Evolutionary conservation across 53 echinoderm and acorn worm genomes (phyloP).

Genomic region (Hippasteria phrygiana): DNA sequence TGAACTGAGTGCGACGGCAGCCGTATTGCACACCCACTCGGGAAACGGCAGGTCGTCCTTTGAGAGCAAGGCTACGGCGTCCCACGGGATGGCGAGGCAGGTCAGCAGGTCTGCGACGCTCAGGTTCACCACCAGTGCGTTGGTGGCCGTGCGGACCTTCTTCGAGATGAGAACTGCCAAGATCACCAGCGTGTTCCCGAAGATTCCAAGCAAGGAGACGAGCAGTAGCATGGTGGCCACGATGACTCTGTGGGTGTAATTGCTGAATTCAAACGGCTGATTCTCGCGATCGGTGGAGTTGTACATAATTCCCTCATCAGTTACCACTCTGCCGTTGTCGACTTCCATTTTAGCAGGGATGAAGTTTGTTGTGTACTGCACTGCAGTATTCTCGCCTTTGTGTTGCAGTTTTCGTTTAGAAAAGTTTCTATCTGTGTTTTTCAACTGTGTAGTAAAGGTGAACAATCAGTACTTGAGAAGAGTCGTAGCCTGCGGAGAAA

Average conservation of each 20-base stretch:
- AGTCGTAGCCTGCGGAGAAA: too few relatives aligned
- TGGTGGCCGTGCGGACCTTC: slow-evolving; percentile 8
- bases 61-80: slow-evolving; percentile 31
- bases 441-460: too few relatives aligned
- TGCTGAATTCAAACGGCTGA: slow-evolving; percentile 17
- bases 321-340: too few relatives aligned
- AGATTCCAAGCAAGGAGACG: background rate
- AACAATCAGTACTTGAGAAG: too few relatives aligned
- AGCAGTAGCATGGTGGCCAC: background rate
- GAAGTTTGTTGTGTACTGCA: too few relatives aligned
- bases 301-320: too few relatives aligned
- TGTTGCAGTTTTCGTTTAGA: too few relatives aligned
- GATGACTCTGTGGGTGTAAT: slow-evolving; percentile 22
- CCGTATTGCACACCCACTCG: slow-evolving; percentile 4
- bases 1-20: slow-evolving; percentile 26
- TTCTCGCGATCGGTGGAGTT: background rate
- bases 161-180: slow-evolving; percentile 28
- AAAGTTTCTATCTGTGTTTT: too few relatives aligned
- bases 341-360: too few relatives aligned
- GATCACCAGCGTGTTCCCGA: slow-evolving; percentile 39
- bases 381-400: too few relatives aligned
- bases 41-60: slow-evolving; percentile 31
- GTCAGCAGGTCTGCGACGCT: slow-evolving; percentile 9
- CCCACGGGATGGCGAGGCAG: background rate
- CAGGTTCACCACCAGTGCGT: slow-evolving; percentile 36